Evolutionary conservation across 2,113 vertebrate species (phyloP).

Genomic region (Terrapene triunguis): DNA sequence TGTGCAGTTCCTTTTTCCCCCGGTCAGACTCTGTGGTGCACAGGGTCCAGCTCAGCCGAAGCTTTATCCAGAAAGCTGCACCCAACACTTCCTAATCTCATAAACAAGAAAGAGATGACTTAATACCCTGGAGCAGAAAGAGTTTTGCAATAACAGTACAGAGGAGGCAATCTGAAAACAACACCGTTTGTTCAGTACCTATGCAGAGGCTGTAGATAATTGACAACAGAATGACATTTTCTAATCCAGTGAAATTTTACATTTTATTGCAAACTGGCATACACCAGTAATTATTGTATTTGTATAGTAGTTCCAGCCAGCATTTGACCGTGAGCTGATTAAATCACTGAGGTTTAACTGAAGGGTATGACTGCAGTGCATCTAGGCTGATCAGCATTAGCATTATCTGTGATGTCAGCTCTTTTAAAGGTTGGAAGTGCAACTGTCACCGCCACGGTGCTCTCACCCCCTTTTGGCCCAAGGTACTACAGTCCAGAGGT

Average conservation of each 20-base stretch:
- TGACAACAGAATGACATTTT: constrained; percentile 70
- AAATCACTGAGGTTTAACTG: constrained; percentile 75
- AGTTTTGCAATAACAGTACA: constrained; percentile 67
- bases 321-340: constrained; percentile 72
- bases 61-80: constrained; percentile 62
- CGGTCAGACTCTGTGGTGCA: constrained; percentile 61
- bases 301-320: constrained; percentile 35
- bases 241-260: constrained; percentile 51
- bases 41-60: constrained; percentile 59
- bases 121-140: constrained; percentile 69
- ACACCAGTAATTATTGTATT: constrained; percentile 64
- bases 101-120: constrained; percentile 65
- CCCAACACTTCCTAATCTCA: constrained; percentile 63
- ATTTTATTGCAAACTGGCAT: constrained; percentile 60
- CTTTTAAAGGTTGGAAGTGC: constrained; percentile 7
- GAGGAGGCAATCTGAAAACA: constrained; percentile 59
- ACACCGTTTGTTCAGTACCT: constrained; percentile 12
- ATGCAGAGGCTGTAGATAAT: constrained; percentile 45
- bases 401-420: not conserved
- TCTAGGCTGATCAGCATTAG: constrained; percentile 50
- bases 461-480: not conserved
- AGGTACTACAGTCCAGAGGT: not conserved
- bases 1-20: constrained; percentile 31
- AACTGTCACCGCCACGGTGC: not conserved
- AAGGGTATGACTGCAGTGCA: constrained; percentile 72